Percentiles rank a stretch among this genome's conserved stretches.
Conservation (phyloP, 2,797 vertebrate species). For the Sebastes steindachneri region DNA sequence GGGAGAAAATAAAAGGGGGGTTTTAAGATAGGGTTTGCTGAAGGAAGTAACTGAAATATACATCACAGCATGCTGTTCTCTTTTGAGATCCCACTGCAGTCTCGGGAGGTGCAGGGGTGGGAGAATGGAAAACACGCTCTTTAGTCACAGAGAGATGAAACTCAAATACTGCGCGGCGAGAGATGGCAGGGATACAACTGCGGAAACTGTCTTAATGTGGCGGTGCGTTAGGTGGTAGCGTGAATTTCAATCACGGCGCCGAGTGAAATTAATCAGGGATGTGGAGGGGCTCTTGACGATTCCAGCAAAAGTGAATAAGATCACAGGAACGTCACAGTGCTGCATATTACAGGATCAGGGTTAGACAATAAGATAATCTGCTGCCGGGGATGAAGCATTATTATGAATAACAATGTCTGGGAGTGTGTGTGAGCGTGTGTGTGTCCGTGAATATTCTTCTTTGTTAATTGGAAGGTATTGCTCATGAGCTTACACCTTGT, state of each 20-base stretch:
- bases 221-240: slow-evolving; percentile 24
- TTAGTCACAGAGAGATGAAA: slow-evolving; percentile 73
- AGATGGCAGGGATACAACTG: slow-evolving; percentile 45
- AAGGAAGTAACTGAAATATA: slow-evolving; percentile 77
- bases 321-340: slow-evolving; percentile 59
- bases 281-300: slow-evolving; percentile 50
- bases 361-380: slow-evolving; percentile 64
- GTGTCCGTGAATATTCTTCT: slow-evolving; percentile 23
- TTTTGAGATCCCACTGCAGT: slow-evolving; percentile 63
- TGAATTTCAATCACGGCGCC: slow-evolving; percentile 63
- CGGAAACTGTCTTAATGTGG: slow-evolving; percentile 41
- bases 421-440: background rate
- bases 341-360: slow-evolving; percentile 60
- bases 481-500: slow-evolving; percentile 13
- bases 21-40: slow-evolving; percentile 50
- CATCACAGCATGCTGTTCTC: slow-evolving; percentile 73
- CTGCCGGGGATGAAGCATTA: slow-evolving; percentile 35
- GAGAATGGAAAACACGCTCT: slow-evolving; percentile 71
- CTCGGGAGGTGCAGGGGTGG: slow-evolving; percentile 65
- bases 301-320: slow-evolving; percentile 56
- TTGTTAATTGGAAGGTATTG: slow-evolving; percentile 20
- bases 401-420: slow-evolving; percentile 50
- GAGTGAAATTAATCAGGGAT: slow-evolving; percentile 68
- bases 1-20: background rate
- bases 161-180: slow-evolving; percentile 55